Evolutionary conservation across 1,140 invertebrate species (phyloP), one percentile per base, ranked within the genome.

Genomic region (Drosophila carrolli): DNA sequence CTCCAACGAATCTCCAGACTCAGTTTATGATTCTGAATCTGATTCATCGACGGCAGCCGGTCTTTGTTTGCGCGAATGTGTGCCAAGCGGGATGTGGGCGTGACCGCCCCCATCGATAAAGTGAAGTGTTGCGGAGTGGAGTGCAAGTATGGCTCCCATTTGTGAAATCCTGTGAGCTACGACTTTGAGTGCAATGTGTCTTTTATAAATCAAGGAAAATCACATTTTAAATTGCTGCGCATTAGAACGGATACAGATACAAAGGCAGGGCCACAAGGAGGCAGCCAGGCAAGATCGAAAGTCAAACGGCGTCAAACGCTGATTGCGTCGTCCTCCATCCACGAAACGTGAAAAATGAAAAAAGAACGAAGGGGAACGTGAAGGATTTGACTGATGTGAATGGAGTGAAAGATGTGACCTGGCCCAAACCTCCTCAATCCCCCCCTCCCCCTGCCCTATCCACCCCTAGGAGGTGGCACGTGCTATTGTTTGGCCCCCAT

Each of bases 191-290:
- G 84, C 84, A 89, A 75, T 88, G 84, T 89, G 73, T 89, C 84
- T 68, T 90, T 89, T 88, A 89, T 88, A 89, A 88, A 88, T 88
- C 84, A 88, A 72, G 80, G 63, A 80, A 81, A 88, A 89, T 88
- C 85, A 88, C 76, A 89, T 89, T 84, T 84, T 72, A 65, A 88
- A 88, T 88, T 89, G 84, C 76, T 83, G 63, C 73, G 84, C 83
- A 89, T 88, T 89, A 89, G 67, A 89, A 84, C 77, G 84, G 73
- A 81, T 88, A 84, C 77, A 77, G 62, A 61, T 66, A 70, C 53
- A 75, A 61, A 63, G 61, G 61, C 38, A 76, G 78, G 66, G 70
- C 81, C 40, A 74, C 81, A 81, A 57, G 61, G 35, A 76, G 73
- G 43, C 74, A 77, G 47, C 54, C 66, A 59, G 55, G 66, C 58